A percentile compares a stretch with the other conserved stretches of the same genome.
Conservation (phyloP, 2,797 vertebrate species). For the Cyclura pinguis region DNA sequence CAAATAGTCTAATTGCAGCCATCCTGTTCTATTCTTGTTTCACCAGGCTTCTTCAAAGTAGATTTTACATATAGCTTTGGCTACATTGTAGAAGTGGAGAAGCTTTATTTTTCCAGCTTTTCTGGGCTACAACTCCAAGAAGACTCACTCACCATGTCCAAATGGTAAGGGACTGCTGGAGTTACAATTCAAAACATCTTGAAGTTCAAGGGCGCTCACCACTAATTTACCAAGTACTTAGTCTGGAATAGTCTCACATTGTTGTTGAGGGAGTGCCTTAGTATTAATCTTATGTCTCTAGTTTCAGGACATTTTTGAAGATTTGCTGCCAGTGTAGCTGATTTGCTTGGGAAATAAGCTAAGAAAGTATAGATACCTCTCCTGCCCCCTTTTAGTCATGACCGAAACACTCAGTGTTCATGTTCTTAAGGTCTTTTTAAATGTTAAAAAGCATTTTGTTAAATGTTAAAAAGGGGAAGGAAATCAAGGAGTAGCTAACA, state of each 20-base stretch:
- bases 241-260: not conserved
- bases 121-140: not conserved
- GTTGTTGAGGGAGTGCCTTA: not conserved
- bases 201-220: too few relatives aligned
- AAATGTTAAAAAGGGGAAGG: not conserved
- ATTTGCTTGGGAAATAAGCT: not conserved
- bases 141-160: too few relatives aligned
- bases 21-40: too few relatives aligned
- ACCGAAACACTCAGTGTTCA: not conserved
- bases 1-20: too few relatives aligned
- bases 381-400: not conserved
- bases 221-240: not conserved
- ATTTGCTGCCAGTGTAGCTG: not conserved
- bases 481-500: slow-evolving; percentile 3
- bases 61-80: too few relatives aligned
- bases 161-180: too few relatives aligned
- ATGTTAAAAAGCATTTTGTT: not conserved
- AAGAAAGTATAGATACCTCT: not conserved
- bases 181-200: not conserved
- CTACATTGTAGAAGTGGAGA: not conserved
- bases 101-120: not conserved
- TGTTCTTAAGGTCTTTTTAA: not conserved
- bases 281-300: not conserved
- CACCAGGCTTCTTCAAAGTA: too few relatives aligned
- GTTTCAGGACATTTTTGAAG: not conserved